A percentile compares a stretch with the other conserved stretches of the same genome.
These are phyloP conservation scores for Drosophila mercatorum DNA, from an alignment of 2,888 invertebrate genomes.

Conservation along the genomic window DNA sequence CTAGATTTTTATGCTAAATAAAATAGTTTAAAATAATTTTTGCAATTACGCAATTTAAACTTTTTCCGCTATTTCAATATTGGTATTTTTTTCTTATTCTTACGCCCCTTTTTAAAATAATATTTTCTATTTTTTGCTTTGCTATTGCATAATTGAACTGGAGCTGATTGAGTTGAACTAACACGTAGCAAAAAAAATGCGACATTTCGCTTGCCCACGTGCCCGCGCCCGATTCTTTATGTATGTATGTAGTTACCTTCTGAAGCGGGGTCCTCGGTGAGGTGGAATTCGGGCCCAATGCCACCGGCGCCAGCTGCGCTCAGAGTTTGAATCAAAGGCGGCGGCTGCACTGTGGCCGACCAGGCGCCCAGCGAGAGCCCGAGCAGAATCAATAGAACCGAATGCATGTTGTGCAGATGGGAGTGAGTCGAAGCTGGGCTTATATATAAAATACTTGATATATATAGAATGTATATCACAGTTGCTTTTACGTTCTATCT, in stretches of 20 bases:
- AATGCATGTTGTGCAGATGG: conserved; percentile 37
- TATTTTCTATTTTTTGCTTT: background rate
- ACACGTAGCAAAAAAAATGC: conserved; percentile 47
- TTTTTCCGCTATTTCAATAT: background rate
- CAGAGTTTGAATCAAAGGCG: conserved; percentile 70
- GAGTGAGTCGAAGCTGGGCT: conserved; percentile 13
- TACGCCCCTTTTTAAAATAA: background rate
- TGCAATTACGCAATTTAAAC: background rate
- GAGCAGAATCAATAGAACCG: conserved; percentile 23
- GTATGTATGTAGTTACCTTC: conserved; percentile 58
- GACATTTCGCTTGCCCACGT: conserved; percentile 24
- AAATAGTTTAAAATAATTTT: background rate
- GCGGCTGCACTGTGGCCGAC: conserved; percentile 67
- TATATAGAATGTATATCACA: conserved; percentile 37
- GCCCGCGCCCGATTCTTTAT: background rate
- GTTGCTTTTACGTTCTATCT: conserved; percentile 32
- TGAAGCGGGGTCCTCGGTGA: conserved; percentile 32
- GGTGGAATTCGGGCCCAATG: conserved; percentile 69
- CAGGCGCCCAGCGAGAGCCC: conserved; percentile 30
- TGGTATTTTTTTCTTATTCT: background rate
- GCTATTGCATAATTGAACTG: conserved; percentile 41
- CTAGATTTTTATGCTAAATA: background rate
- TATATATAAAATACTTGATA: conserved; percentile 3
- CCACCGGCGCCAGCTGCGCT: conserved; percentile 66
- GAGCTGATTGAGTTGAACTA: conserved; percentile 31